These are phyloP conservation scores for Stegastes partitus DNA, from an alignment of 2,113 vertebrate species.

Conservation along the genomic window DNA sequence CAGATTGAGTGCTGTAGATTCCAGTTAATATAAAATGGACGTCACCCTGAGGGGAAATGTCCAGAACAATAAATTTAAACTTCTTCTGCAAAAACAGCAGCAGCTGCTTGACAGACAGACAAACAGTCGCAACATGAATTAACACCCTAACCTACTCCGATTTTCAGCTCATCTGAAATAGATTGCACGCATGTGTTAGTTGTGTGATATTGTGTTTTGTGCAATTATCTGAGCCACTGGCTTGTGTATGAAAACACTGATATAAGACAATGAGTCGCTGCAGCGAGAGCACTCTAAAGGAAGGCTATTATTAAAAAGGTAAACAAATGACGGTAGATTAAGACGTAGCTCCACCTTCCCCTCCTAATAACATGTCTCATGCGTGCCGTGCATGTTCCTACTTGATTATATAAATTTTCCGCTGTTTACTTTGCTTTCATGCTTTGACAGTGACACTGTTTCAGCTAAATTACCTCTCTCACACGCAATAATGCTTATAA, in stretches of 20 bases:
- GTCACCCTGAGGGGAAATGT: conserved; percentile 20
- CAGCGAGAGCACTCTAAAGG: conserved; percentile 26
- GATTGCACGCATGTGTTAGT: conserved; percentile 26
- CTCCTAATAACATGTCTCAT: conserved; percentile 48
- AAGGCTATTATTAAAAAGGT: conserved; percentile 31
- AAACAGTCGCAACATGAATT: neutral
- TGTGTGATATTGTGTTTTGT: conserved; percentile 56
- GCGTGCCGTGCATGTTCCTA: conserved; percentile 49
- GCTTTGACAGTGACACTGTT: conserved; percentile 35
- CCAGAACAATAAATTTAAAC: conserved; percentile 11
- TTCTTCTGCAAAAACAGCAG: conserved; percentile 9
- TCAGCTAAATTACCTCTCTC: conserved; percentile 37
- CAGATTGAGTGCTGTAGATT: conserved; percentile 25
- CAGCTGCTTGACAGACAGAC: neutral
- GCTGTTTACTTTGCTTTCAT: conserved; percentile 60
- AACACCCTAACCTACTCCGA: conserved; percentile 7
- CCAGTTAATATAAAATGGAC: conserved; percentile 24
- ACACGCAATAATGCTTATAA: conserved; percentile 35
- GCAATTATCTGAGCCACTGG: conserved; percentile 77
- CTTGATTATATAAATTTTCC: conserved; percentile 64
- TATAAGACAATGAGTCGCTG: conserved; percentile 41
- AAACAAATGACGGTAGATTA: conserved; percentile 60
- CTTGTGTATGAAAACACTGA: conserved; percentile 66
- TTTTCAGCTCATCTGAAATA: conserved; percentile 30
- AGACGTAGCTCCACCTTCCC: conserved; percentile 9